phyloP scores from a whole-genome alignment of 2,113 vertebrate genomes.

The Numida meleagris region DNA sequence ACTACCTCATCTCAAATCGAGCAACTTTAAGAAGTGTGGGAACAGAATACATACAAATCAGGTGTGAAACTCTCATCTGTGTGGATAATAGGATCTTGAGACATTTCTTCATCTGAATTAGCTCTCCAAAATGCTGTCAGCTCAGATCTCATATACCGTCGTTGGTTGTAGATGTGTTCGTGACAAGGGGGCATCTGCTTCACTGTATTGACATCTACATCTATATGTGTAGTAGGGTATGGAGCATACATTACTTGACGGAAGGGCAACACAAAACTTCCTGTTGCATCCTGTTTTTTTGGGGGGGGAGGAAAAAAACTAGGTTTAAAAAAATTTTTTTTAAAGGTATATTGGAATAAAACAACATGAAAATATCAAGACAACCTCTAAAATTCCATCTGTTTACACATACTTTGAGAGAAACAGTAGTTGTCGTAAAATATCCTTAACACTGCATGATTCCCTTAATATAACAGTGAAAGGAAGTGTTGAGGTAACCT shows the following conservation, averaged over 20 bases:
- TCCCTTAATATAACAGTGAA: neutral
- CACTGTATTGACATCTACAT: slow-evolving; percentile 95
- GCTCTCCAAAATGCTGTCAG: slow-evolving; percentile 91
- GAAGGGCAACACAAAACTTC: slow-evolving; percentile 95
- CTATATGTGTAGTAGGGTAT: slow-evolving; percentile 95
- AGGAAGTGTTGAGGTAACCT: neutral
- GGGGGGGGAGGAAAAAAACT: too few species aligned
- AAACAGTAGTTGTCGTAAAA: neutral
- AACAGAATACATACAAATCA: slow-evolving; percentile 84
- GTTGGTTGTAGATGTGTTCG: slow-evolving; percentile 94
- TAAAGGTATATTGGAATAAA: neutral
- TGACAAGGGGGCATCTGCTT: slow-evolving; percentile 99
- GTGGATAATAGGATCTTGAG: slow-evolving; percentile 89
- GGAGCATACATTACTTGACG: slow-evolving; percentile 96
- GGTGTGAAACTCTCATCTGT: slow-evolving; percentile 93
- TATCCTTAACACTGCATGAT: neutral
- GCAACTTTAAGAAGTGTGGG: neutral
- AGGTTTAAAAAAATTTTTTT: neutral
- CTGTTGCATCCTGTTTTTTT: slow-evolving; percentile 88
- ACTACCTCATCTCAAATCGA: neutral
- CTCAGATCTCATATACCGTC: slow-evolving; percentile 92
- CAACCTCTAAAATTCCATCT: neutral
- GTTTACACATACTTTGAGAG: neutral
- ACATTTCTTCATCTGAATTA: slow-evolving; percentile 91
- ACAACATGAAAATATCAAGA: neutral